Evolutionary conservation across 2,888 invertebrate species (phyloP).

Genomic region (Anodontia alba): DNA sequence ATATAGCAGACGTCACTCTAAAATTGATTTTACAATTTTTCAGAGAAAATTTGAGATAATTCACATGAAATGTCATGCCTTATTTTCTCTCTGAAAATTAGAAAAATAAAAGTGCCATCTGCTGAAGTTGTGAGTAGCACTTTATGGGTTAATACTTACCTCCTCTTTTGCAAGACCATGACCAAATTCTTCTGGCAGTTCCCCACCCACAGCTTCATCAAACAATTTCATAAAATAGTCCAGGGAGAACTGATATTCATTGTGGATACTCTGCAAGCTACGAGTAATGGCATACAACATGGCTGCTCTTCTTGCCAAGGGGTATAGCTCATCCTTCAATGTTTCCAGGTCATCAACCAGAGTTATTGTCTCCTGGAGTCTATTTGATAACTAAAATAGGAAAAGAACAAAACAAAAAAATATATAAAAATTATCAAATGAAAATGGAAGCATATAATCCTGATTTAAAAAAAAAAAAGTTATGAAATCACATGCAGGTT

Average conservation of each 20-base stretch:
- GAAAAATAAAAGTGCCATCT: too few species aligned
- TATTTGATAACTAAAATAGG: slow-evolving; percentile 71
- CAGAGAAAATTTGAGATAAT: too few species aligned
- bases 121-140: too few species aligned
- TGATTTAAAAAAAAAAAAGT: too few species aligned
- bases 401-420: neutral
- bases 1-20: too few species aligned
- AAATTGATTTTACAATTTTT: too few species aligned
- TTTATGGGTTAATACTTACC: too few species aligned
- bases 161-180: slow-evolving; percentile 51
- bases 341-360: slow-evolving; percentile 79
- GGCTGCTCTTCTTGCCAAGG: slow-evolving; percentile 80
- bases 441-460: neutral
- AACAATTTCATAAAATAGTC: slow-evolving; percentile 81
- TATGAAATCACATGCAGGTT: too few species aligned
- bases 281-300: slow-evolving; percentile 81
- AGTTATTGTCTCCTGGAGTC: slow-evolving; percentile 72
- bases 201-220: slow-evolving; percentile 83
- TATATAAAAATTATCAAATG: neutral
- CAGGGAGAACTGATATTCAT: slow-evolving; percentile 83
- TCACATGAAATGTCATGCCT: too few species aligned
- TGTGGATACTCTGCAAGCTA: slow-evolving; percentile 76
- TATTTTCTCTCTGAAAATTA: too few species aligned
- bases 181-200: slow-evolving; percentile 74
- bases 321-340: slow-evolving; percentile 81